Percentiles rank a stretch among this genome's conserved stretches.
These are phyloP conservation scores for Oxycera nigricornis DNA, from an alignment of 2,888 invertebrate genomes.

Conservation along the genomic window DNA sequence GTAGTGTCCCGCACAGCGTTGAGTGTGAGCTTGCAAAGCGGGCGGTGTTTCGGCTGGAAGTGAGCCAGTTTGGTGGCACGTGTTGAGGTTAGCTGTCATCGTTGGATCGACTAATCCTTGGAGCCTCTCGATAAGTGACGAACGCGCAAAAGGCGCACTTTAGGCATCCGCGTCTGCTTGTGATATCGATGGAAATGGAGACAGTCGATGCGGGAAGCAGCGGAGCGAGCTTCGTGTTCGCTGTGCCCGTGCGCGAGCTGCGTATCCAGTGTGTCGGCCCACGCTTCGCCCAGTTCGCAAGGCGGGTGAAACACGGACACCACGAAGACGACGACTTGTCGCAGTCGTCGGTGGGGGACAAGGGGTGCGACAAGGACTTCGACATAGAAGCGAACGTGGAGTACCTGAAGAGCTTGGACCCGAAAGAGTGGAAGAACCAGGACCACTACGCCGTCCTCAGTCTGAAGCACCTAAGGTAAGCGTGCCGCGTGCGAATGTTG, in stretches of 20 bases:
- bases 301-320: constrained; percentile 39
- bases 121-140: not conserved
- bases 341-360: constrained; percentile 45
- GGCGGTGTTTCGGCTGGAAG: too few species aligned
- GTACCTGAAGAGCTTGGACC: constrained; percentile 87
- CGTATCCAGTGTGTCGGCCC: constrained; percentile 46
- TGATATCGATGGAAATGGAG: constrained; percentile 15
- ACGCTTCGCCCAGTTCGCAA: constrained; percentile 42
- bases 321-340: constrained; percentile 42
- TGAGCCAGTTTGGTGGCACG: constrained; percentile 34
- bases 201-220: not conserved
- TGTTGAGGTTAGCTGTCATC: constrained; percentile 44
- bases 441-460: constrained; percentile 98
- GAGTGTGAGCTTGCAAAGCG: too few species aligned
- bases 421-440: constrained; percentile 97
- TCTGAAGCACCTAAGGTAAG: constrained; percentile 69
- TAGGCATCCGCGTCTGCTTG: too few species aligned
- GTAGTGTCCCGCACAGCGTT: too few species aligned
- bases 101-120: not conserved
- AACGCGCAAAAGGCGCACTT: not conserved
- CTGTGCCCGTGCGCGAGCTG: constrained; percentile 34
- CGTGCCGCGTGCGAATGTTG: not conserved
- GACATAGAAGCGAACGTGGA: constrained; percentile 77
- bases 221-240: constrained; percentile 32
- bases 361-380: constrained; percentile 55